phyloP scores from a whole-genome alignment of 2,888 invertebrate genomes.

The Esperia sulphurella region DNA sequence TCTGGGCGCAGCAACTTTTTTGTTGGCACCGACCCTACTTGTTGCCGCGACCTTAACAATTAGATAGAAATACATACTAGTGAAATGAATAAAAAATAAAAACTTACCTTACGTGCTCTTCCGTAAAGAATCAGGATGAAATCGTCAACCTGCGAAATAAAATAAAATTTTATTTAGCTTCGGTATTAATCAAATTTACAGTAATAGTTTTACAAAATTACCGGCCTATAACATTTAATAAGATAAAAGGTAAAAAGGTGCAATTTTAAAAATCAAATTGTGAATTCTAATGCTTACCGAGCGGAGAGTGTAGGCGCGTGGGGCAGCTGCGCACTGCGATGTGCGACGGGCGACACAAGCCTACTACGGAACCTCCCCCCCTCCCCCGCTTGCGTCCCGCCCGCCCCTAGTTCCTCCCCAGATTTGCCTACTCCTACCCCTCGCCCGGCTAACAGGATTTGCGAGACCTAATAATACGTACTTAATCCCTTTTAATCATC shows the following conservation, averaged over 20 bases:
- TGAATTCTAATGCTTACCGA: slow-evolving; percentile 18
- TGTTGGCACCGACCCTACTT: slow-evolving; percentile 11
- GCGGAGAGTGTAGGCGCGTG: slow-evolving; percentile 29
- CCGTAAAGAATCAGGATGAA: too few relatives aligned
- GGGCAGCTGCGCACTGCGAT: slow-evolving; percentile 59
- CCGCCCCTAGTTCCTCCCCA: slow-evolving; percentile 28
- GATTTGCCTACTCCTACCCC: slow-evolving; percentile 53
- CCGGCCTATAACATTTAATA: too few relatives aligned
- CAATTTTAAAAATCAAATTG: slow-evolving; percentile 7
- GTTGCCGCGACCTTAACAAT: slow-evolving; percentile 7
- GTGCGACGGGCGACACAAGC: slow-evolving; percentile 49
- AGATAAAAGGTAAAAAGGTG: background rate
- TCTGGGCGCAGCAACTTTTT: slow-evolving; percentile 5
- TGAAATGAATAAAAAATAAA: background rate
- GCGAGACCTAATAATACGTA: slow-evolving; percentile 34
- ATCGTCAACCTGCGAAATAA: too few relatives aligned
- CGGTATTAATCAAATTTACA: too few relatives aligned
- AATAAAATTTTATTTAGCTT: too few relatives aligned
- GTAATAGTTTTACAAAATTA: background rate
- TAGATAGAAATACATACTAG: background rate
- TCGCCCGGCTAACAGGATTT: slow-evolving; percentile 39
- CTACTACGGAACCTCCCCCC: slow-evolving; percentile 46
- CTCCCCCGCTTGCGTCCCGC: slow-evolving; percentile 38
- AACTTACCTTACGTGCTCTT: too few relatives aligned
- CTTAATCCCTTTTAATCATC: slow-evolving; percentile 22